Evolutionary conservation across 2,113 vertebrate genomes (phyloP), one percentile per base, ranked within the genome.

Genomic region (Limanda limanda): DNA sequence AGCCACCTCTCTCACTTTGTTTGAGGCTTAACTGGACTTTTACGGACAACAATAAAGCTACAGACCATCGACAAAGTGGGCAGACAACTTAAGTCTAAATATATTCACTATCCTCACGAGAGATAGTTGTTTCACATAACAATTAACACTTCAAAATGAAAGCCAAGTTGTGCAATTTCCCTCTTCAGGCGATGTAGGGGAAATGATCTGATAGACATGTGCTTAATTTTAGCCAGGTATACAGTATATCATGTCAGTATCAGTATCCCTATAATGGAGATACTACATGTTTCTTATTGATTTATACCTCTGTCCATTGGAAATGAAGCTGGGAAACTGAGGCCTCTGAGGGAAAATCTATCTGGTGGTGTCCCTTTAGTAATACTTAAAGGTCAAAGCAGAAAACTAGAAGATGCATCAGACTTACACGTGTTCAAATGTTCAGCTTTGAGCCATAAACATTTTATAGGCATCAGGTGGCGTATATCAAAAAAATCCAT

Each of bases 361-460:
- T 77, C 55, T 52, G 9, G 1, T 48, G 27, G 4, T 5, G 14
- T 64, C 56, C 48, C 68, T 79, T 89, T 54, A 25, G 62, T 74
- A 11, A 70, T 68, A 82, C 74, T 81, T 72, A 84, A 83, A 88
- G 85, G 83, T 87, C 81, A 86, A 73, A 78, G 31, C 52, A 72
- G 18, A 76, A 66, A 64, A 27, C 5, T 5, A 58, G 5, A 0
- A 7, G 25, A 79, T 73, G 40, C 25, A 77, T 78, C 20, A 25
- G 31, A 23, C 17, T 62, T 71, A 18, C 1, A 48, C 25, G 40
- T 70, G 42, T 58, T 51, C n/a, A 45, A 68, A 67, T 47, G 42
- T 7, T 20, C 18, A 2, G 5, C 76, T 11, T 75, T 71, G 54
- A 63, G 59, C 13, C 12, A 77, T 65, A 61, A 54, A 23, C 7